These are phyloP conservation scores for Catharus minimus DNA, from an alignment of 2,113 vertebrate genomes.

Conservation along the genomic window DNA sequence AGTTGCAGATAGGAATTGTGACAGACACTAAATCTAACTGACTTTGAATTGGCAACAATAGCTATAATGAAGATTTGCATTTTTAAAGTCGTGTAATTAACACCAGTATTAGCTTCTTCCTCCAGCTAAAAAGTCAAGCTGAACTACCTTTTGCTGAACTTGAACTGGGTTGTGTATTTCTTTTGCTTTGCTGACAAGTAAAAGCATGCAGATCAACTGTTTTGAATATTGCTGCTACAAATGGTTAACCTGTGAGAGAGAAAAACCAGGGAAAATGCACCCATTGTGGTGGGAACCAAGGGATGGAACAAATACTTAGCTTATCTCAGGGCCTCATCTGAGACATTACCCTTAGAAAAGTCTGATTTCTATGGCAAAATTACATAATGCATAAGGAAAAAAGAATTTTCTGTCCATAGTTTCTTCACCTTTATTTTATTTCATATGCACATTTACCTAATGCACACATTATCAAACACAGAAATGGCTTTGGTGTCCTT, in stretches of 20 bases:
- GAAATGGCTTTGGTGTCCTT: background rate
- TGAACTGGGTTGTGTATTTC: background rate
- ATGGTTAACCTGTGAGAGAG: background rate
- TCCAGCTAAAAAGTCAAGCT: constrained; percentile 9
- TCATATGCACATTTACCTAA: background rate
- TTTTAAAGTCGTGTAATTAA: constrained; percentile 47
- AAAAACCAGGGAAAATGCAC: background rate
- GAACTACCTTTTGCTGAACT: constrained; percentile 10
- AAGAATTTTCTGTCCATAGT: background rate
- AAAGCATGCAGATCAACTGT: background rate
- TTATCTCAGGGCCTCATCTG: background rate
- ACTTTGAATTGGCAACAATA: constrained; percentile 47
- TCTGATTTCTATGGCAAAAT: background rate
- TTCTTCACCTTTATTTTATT: background rate
- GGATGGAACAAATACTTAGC: background rate
- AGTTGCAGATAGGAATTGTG: constrained; percentile 44
- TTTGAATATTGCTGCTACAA: background rate
- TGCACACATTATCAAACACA: background rate
- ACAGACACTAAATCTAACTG: constrained; percentile 42
- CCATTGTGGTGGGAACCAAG: background rate
- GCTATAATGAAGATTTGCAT: constrained; percentile 44
- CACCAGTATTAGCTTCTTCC: constrained; percentile 36
- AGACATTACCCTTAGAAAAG: background rate
- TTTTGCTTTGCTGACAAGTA: background rate
- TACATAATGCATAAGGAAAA: background rate